Evolutionary conservation across 1,140 invertebrate genomes (phyloP), one percentile per base, ranked within the genome.

Genomic region (Bilobella aurantiaca): DNA sequence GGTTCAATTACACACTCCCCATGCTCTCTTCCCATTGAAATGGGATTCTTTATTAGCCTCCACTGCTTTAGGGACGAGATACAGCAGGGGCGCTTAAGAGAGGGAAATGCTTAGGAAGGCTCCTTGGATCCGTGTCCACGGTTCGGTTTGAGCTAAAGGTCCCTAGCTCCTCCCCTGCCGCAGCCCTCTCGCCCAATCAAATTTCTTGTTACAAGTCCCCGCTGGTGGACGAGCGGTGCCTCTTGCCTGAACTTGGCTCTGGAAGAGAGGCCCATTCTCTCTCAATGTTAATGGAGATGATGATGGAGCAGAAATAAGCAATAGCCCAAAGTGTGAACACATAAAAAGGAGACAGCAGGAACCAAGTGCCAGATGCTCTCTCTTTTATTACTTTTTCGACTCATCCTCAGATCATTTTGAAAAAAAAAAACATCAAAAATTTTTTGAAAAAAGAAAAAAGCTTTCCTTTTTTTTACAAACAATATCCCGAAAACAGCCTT

Each of bases 301-400:
- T 53, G 49, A 53, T 53, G 49, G 14, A 53, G 49, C 49, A 53
- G 49, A 53, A 53, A 53, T 53, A 53, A 53, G 49, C 49, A 53
- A 53, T 53, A 53, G 49, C 49, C 21, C 14, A 42, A 23, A 23
- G 49, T 53, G 49, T 53, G 49, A 53, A 53, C 49, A 53, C 49
- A 53, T 53, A 53, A 53, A 53, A 53, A 53, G 49, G 5, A 8
- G 49, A 8, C 8, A 23, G 21, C 34, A 42, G 8, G 18, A 42
- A 42, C 34, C 34, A 53, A n/a, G n/a, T n/a, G n/a, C n/a, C 49
- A 53, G 12, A 12, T 53, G 49, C 49, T 53, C 49, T 53, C 23
- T 3, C 49, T 23, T 53, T 53, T 53, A 53, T 53, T 53, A 23
- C 14, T 18, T 53, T 53, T 53, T 53, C n/a, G n/a, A n/a, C n/a